Evolutionary conservation across 30 jellyfish, hydroid and myxozoan genomes (phyloP).

Genomic region (Cassiopea andromeda): DNA sequence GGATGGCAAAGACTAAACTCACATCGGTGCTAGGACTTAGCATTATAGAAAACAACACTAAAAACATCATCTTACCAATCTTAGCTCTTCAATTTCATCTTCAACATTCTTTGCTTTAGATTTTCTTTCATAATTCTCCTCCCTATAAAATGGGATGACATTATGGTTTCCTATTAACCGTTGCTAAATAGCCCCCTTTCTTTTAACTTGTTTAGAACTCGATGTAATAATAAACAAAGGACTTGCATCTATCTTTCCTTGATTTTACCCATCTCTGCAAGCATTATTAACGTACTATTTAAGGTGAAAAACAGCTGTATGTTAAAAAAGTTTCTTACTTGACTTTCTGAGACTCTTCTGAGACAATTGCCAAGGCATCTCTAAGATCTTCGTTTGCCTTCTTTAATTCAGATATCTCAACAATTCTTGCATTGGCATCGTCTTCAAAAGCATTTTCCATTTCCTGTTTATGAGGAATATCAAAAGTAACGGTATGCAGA

Average conservation of each 20-base stretch:
- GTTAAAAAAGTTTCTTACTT: conserved; percentile 18
- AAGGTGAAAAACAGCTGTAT: background rate
- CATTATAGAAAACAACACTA: background rate
- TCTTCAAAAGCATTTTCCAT: conserved; percentile 76
- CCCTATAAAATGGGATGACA: conserved; percentile 5
- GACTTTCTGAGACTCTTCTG: conserved; percentile 46
- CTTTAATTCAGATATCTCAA: conserved; percentile 46
- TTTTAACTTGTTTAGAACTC: too few relatives aligned
- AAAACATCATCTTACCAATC: conserved; percentile 31
- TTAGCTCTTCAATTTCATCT: conserved; percentile 42
- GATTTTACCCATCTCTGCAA: too few relatives aligned
- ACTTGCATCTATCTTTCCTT: too few relatives aligned
- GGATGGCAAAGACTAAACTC: background rate
- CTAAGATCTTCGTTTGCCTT: conserved; percentile 49
- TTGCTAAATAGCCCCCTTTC: too few relatives aligned
- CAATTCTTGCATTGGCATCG: conserved; percentile 54
- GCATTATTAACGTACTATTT: background rate
- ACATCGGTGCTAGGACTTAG: background rate
- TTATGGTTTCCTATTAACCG: too few relatives aligned
- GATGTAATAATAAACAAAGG: too few relatives aligned
- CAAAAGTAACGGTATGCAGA: too few relatives aligned
- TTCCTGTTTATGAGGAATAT: conserved; percentile 12
- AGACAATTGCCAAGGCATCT: conserved; percentile 58
- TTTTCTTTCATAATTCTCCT: conserved; percentile 15
- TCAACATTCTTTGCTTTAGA: conserved; percentile 20